Base-by-base conservation (phyloP, 2,797 vertebrate genomes). In the Leontopithecus rosalia region DNA sequence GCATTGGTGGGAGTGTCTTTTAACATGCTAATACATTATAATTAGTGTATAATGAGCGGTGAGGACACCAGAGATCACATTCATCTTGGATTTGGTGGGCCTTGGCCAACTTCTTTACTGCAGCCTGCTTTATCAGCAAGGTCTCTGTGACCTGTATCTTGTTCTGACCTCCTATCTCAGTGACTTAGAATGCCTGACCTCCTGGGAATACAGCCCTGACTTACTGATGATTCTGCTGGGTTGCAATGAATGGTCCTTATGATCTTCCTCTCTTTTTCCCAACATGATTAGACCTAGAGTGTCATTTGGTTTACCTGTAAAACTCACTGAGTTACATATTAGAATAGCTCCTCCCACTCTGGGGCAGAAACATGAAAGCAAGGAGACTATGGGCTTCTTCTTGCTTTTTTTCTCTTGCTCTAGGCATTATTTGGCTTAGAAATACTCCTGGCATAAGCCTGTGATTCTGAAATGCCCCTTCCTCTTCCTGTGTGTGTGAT, bases 231-330 rank as follows among this genome's bases (percentile, higher is more conserved):
- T 89, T 95, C 89, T 90, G 76, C 84, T 46, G 72, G 41, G 50
- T 85, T 46, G 57, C 76, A 64, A 13, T 73, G 36, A 76, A 89
- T 55, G 30, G 41, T 70, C 52, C 30, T 91, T 84, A 10, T 28
- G 73, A 64, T 88, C 80, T 96, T 80, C 73, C 55, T 46, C 24
- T 90, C 61, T 88, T 96, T 93, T 81, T n/a, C 50, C 75, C 43
- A 57, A 86, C 67, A 75, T 17, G 46, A 36, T 22, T 87, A 6
- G 58, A 80, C 89, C 82, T 91, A 73, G 50, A 70, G 39, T 90
- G 83, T n/a, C 89, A 77, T 91, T 95, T 83, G 76, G 64, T 75
- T 84, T 52, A 87, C 67, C 89, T 92, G 50, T 75, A 91, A 55
- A 57, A 43, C 41, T 70, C 61, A 46, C 52, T 85, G 43, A 64